Evolutionary conservation across 2,888 invertebrate genomes (phyloP), one percentile per base, ranked within the genome.

Genomic region (Antheraea assamensis): DNA sequence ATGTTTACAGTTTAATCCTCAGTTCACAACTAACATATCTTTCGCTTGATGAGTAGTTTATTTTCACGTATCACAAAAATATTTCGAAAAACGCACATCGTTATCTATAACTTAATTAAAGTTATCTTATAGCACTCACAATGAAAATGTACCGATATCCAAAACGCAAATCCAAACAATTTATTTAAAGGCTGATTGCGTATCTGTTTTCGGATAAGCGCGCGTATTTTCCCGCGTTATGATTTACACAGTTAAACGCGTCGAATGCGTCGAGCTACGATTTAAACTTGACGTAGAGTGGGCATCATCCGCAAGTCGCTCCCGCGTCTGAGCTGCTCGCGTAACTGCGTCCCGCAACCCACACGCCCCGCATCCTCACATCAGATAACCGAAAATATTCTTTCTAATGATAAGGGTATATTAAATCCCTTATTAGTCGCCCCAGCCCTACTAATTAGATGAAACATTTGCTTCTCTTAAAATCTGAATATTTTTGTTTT

Each of bases 191-290:
- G 35, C 24, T 42, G 55, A 52, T 42, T n/a, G 66, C 24, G 10
- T 72, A 49, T 71, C 68, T 64, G 71, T 66, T 58, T 71, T 68
- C 61, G 73, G 71, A 73, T 71, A 71, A 70, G 27, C 71, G 64
- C 72, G 72, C 47, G 81, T 77, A 78, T 81, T 85, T 85, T 82
- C 81, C 84, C 75, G 79, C 77, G 77, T 74, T 75, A 73, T 76
- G 78, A 73, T 76, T 77, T 76, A 74, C 71, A 77, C 74, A 72
- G 74, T 71, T 74, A 70, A 73, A 72, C 70, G 76, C 76, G 80
- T 83, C 83, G 83, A 85, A 88, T 83, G 91, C 92, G 92, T 90
- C 91, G 85, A 89, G 86, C 88, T 83, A 79, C 88, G 85, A 80
- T 81, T 83, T 86, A 85, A 85, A 85, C 87, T 85, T 84, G 83